A percentile compares a stretch with the other conserved stretches of the same genome.
These are phyloP conservation scores for Dinomys branickii DNA, from an alignment of 2,113 vertebrate genomes.

Conservation along the genomic window DNA sequence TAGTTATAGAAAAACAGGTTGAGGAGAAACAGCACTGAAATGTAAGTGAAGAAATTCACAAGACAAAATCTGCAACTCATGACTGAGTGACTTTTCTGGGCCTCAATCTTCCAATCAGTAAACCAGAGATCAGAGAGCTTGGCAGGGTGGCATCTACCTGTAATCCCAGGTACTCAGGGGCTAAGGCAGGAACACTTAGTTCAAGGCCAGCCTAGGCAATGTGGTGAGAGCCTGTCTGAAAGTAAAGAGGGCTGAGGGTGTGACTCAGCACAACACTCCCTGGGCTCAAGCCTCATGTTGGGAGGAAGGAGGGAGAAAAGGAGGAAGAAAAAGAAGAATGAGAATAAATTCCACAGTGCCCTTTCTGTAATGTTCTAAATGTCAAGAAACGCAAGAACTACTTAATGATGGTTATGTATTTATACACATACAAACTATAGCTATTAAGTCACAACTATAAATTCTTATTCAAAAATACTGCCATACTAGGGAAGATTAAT, in stretches of 20 bases:
- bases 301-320: neutral
- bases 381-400: conserved; percentile 10
- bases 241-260: neutral
- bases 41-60: neutral
- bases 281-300: neutral
- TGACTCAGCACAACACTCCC: neutral
- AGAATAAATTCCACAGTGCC: neutral
- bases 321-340: neutral
- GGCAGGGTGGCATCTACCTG: neutral
- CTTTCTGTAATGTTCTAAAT: conserved; percentile 35
- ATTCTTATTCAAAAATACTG: conserved; percentile 51
- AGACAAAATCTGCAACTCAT: neutral
- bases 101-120: neutral
- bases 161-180: neutral
- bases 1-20: neutral
- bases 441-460: conserved; percentile 24
- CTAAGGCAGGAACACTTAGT: neutral
- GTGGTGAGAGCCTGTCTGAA: neutral
- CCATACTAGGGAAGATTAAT: conserved; percentile 13
- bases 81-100: neutral
- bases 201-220: neutral
- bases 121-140: neutral
- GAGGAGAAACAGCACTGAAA: neutral
- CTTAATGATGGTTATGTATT: neutral
- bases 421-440: neutral